Evolutionary conservation across 2,113 vertebrate species (phyloP), one percentile per base, ranked within the genome.

Genomic region (Formicarius rufipectus): DNA sequence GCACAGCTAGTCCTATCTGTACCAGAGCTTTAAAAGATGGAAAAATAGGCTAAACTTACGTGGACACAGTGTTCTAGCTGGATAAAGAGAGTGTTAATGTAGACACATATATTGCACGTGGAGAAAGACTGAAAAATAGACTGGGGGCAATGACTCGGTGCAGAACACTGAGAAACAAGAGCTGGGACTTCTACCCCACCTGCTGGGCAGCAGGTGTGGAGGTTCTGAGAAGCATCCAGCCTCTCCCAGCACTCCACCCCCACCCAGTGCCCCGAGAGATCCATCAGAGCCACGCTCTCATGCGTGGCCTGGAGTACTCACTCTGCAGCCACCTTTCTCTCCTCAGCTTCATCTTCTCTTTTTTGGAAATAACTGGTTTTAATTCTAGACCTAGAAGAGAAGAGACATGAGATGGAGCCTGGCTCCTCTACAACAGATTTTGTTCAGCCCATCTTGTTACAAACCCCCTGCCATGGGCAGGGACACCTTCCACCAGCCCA

Each of bases 321-420:
- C 99, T 99, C 97, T 98, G 98, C 4, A 99, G 97, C 99, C 99
- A 99, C 6, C 93, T 87, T 25, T 99, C 98, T n/a, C 97, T 98
- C 59, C 99, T 97, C 96, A 99, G 98, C 94, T 98, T 99, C 97
- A 98, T 98, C 92, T 99, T 99, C 93, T 99, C 99, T 90, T 99
- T 99, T 96, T 99, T 99, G 27, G 99, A 95, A 92, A 99, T 94
- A 68, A 98, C 8, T 2, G 69, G 39, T 94, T 98, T 99, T 52
- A 94, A 93, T 76, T 98, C 98, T 10, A 91, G 59, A 81, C 94
- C 99, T 98, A 87, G 47, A 96, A 79, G 35, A 95, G 53, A 93
- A 92, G 8, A 93, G 40, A 92, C 6, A 7, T 74, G 56, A 95
- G 68, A 75, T 60, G 49, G 22, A 87, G 35, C 21, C 69, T 71